Evolutionary conservation across 2,888 invertebrate species (phyloP).

Genomic region (Oxyteleia sp.): DNA sequence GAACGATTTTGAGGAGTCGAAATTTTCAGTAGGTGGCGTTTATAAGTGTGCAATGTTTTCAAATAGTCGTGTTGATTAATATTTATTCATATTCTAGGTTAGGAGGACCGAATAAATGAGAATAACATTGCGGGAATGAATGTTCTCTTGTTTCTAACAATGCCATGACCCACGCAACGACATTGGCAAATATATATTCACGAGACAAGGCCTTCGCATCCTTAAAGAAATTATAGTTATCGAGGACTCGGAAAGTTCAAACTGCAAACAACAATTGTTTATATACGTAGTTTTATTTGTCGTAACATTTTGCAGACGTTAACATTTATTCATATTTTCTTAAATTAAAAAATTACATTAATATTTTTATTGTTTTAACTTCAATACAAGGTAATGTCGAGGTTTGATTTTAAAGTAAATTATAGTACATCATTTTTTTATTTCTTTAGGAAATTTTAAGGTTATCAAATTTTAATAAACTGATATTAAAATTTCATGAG

Average conservation of each 20-base stretch:
- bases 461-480: no score
- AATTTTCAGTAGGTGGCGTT: slow-evolving; percentile 10
- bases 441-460: no score
- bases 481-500: no score
- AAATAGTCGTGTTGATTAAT: background rate
- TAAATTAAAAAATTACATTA: no score
- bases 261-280: background rate
- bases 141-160: slow-evolving; percentile 54
- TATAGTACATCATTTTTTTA: no score
- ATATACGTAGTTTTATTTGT: no score
- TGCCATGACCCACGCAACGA: slow-evolving; percentile 72
- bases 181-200: slow-evolving; percentile 65
- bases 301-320: no score
- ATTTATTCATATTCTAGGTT: slow-evolving; percentile 47
- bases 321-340: no score
- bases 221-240: slow-evolving; percentile 29
- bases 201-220: slow-evolving; percentile 54
- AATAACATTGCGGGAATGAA: slow-evolving; percentile 43
- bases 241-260: background rate
- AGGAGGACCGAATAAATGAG: slow-evolving; percentile 37
- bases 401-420: no score
- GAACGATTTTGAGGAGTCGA: no score
- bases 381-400: no score
- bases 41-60: slow-evolving; percentile 7
- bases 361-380: no score